Evolutionary conservation across 2,888 invertebrate genomes (phyloP), one percentile per base, ranked within the genome.

Genomic region (Tenthredo notha): DNA sequence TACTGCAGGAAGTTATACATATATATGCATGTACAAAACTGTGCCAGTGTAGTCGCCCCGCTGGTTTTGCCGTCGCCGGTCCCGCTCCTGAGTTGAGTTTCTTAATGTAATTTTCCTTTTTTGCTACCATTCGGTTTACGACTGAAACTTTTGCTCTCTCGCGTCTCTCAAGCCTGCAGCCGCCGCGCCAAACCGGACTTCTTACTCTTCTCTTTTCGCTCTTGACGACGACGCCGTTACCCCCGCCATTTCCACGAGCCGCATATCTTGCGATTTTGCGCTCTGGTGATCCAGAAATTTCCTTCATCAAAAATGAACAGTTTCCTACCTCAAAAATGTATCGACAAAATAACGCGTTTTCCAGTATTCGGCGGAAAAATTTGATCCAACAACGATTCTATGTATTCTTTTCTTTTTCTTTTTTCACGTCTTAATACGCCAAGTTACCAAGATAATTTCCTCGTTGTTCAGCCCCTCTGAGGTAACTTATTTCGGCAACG

Each of bases 61-160:
- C 37, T 58, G 58, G 18, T 33, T 37, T 29, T 6, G 43, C 54
- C 65, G n/a, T 61, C 12, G 33, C 61, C 61, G 25, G n/a, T 25
- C 61, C 61, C 37, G 61, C 40, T 61, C 61, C 80, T 61, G 67
- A 67, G 91, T 92, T 61, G 67, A 67, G 91, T 92, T 92, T 92
- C 92, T 92, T 92, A 92, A 92, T 92, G 92, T 92, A 92, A 92
- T 92, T 92, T 92, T 91, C 90, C 90, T 91, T 91, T 90, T 90
- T 91, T 91, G 88, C 91, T 83, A 91, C 74, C 84, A 89, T 90
- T 92, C 91, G 88, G 88, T 92, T 92, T 92, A 92, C 92, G 92
- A 92, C 89, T 90, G 86, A 91, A 92, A 92, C 90, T 92, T 92
- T 91, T 88, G 90, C 90, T 58, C 85, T 82, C 80, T 84, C 75